Evolutionary conservation across 2,888 invertebrate species (phyloP), one percentile per base, ranked within the genome.

Genomic region (Drosophila helvetica): DNA sequence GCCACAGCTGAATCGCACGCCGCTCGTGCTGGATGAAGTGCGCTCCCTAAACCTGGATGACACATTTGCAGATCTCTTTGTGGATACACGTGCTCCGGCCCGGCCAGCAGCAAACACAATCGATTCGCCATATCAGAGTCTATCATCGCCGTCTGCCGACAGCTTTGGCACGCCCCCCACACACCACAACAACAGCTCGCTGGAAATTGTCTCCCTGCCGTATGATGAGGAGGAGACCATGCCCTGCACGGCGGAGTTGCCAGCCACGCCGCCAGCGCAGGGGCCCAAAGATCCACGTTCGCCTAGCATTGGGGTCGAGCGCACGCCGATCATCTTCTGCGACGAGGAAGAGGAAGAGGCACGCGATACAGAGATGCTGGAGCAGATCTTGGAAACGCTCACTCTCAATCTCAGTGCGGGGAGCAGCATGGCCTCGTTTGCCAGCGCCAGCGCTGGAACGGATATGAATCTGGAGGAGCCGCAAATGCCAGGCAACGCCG

Each of bases 11-110:
- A 90, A 90, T 75, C 90, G 91, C 0, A 91, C 91, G 0, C 91
- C 91, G 0, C 27, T 91, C 3, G 59, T 90, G 3, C 80, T 91
- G 10, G 90, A 91, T 46, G 90, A 90, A 15, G 69, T 75, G 64
- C 88, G 86, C 17, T 87, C 90, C 0, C 57, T 91, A 0, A 89
- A 89, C 48, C 69, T 91, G 64, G 88, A 91, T 54, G 91, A 91
- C 55, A 91, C 91, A 2, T 91, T 91, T 59, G 80, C 91, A 5
- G 90, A 91, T 75, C 78, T 91, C 8, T 91, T 91, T 70, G 90
- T 91, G 12, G 91, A 91, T 50, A 83, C 90, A 0, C 88, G 86
- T 46, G 74, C 77, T 1, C 81, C 86, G 1, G 53, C 45, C 1
- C 56, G 53, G 25, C 19, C 27, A 9, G 45, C 52, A 30, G 19